phyloP scores from a whole-genome alignment of 2,888 invertebrate genomes.

The Clunio marinus region DNA sequence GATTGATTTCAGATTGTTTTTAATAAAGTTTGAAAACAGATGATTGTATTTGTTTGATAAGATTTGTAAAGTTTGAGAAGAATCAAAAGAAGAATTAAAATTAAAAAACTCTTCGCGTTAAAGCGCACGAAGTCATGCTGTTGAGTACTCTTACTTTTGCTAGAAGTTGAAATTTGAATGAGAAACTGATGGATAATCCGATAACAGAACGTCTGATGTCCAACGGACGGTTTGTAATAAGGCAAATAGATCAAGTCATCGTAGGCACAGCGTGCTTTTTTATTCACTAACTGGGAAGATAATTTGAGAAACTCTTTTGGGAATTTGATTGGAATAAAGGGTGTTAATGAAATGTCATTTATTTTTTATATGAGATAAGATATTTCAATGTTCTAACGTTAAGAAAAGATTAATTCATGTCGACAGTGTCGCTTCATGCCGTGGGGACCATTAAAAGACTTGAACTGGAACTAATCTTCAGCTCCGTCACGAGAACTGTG shows the following conservation, averaged over 20 bases:
- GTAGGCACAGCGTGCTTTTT: neutral
- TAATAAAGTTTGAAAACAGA: no score
- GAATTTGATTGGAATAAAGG: neutral
- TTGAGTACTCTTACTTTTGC: no score
- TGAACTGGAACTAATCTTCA: conserved; percentile 32
- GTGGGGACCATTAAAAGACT: neutral
- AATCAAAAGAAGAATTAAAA: no score
- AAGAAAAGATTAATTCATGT: neutral
- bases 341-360: conserved; percentile 27
- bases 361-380: neutral
- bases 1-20: no score
- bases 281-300: neutral
- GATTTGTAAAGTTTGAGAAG: no score
- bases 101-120: no score
- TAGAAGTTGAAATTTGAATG: no score
- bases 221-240: no score
- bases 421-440: neutral
- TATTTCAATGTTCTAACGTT: neutral
- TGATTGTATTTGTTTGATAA: no score
- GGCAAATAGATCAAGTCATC: neutral
- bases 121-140: no score
- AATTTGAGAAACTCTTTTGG: conserved; percentile 10
- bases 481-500: neutral
- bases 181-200: no score
- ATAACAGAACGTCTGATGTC: no score